Evolutionary conservation across 2,888 invertebrate genomes (phyloP).

Genomic region (Celastrina argiolus): DNA sequence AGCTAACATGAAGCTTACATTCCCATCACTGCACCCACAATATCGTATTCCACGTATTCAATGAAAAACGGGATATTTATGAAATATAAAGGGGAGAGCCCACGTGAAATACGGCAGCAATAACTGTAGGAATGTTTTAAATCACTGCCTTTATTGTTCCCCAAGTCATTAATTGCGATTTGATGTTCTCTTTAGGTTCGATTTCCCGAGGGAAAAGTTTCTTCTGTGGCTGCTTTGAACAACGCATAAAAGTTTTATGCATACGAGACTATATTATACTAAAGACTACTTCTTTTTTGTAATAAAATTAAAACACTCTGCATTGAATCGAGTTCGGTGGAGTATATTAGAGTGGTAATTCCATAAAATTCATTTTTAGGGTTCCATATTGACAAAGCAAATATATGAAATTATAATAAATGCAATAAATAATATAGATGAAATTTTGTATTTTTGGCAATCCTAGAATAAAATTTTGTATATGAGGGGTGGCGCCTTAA

Average conservation of each 20-base stretch:
- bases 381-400: no score
- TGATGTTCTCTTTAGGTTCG: constrained; percentile 22
- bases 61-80: constrained; percentile 4
- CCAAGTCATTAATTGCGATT: constrained; percentile 22
- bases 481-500: no score
- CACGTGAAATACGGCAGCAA: constrained; percentile 14
- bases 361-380: no score
- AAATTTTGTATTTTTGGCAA: no score
- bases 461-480: no score
- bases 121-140: constrained; percentile 22
- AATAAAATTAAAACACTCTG: no score
- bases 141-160: constrained; percentile 23
- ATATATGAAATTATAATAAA: no score
- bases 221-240: not conserved
- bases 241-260: constrained; percentile 18
- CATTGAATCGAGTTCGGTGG: no score
- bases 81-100: constrained; percentile 9
- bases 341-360: no score
- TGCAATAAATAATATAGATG: no score
- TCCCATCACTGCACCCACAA: not conserved
- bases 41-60: constrained; percentile 13
- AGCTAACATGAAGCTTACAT: not conserved
- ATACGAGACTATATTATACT: no score
- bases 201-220: constrained; percentile 20
- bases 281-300: no score